Evolutionary conservation across 2,888 invertebrate genomes (phyloP), one percentile per base, ranked within the genome.

Genomic region (Sminthurinus aureus): DNA sequence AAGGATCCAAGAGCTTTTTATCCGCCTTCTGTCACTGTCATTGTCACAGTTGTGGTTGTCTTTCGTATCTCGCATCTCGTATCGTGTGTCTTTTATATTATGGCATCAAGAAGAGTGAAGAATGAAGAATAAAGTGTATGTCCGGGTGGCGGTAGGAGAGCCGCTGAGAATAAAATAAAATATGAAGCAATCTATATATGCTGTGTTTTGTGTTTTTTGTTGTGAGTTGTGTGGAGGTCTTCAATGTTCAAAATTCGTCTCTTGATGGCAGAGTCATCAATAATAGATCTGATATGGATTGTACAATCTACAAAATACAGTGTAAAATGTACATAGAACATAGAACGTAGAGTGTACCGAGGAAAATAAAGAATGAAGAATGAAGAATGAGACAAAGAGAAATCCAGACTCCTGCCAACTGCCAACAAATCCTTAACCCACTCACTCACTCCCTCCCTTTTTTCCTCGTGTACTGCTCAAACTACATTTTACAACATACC

Each of bases 191-290:
- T 83, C 83, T 83, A 69, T 78, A 20, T 18, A 78, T 69, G 69
- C 83, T n/a, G n/a, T n/a, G n/a, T n/a, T n/a, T n/a, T n/a, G n/a
- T n/a, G n/a, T n/a, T n/a, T n/a, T n/a, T n/a, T n/a, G n/a, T n/a
- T n/a, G n/a, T n/a, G n/a, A n/a, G n/a, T n/a, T n/a, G n/a, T n/a
- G 78, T 69, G 77, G 79, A 75, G 81, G 81, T 77, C 83, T 84
- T 82, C n/a, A 84, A 82, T 79, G 84, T 83, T 84, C 82, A 83
- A 82, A 84, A 84, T 84, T 76, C 79, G 69, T 79, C 83, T 80
- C 80, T 83, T 79, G 79, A 83, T 52, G 79, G 75, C 67, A 58
- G 4, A 83, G 82, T 80, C 84, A 84, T 84, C 84, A 84, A 84
- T 84, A 84, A 84, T 83, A 84, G 26, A 79, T 75, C 15, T 50